Evolutionary conservation across 2,888 invertebrate genomes (phyloP).

Genomic region (Tubulanus polymorphus): DNA sequence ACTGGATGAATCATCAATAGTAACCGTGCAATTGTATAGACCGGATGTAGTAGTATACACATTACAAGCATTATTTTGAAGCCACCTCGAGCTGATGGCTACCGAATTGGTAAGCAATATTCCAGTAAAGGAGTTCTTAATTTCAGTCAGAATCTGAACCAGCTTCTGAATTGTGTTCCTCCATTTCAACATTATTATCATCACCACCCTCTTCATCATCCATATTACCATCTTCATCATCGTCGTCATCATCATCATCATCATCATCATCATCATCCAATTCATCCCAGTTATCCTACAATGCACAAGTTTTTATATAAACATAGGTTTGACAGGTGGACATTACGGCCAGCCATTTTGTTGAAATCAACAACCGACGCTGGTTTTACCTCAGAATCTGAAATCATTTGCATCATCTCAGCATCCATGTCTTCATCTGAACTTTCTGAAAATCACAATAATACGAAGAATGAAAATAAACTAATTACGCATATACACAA

Average conservation of each 20-base stretch:
- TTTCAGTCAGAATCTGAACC: neutral
- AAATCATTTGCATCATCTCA: conserved; percentile 27
- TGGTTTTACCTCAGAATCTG: conserved; percentile 34
- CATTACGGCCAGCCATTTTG: neutral
- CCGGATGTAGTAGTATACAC: too few relatives aligned
- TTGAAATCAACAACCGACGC: neutral
- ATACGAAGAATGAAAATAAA: too few relatives aligned
- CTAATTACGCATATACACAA: too few relatives aligned
- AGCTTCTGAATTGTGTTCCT: conserved; percentile 17
- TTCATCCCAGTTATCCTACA: conserved; percentile 34
- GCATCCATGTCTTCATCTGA: conserved; percentile 30
- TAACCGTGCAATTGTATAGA: too few relatives aligned
- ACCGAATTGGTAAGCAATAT: too few relatives aligned
- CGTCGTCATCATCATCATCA: neutral
- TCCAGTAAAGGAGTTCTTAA: too few relatives aligned
- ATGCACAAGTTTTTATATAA: neutral
- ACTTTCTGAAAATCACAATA: conserved; percentile 28
- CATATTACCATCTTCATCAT: neutral
- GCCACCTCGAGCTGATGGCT: too few relatives aligned
- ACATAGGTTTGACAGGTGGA: neutral
- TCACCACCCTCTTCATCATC: neutral
- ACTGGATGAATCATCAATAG: too few relatives aligned
- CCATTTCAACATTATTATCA: conserved; percentile 6
- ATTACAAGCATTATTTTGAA: too few relatives aligned
- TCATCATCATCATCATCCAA: conserved; percentile 19